These are phyloP conservation scores for Sepiola atlantica DNA, from an alignment of 2,888 invertebrate genomes.

Conservation along the genomic window DNA sequence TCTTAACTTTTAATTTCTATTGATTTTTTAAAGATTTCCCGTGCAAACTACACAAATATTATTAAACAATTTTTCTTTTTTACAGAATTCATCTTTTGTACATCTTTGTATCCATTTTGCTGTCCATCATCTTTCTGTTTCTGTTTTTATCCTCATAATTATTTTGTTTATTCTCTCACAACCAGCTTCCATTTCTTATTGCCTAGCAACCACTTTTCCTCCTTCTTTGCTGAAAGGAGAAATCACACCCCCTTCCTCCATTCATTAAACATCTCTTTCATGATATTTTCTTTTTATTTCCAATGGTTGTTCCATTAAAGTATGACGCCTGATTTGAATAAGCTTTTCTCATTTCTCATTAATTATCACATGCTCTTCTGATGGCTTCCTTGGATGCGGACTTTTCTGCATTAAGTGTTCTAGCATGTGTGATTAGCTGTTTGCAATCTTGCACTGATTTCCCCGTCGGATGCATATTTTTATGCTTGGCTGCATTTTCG, in stretches of 20 bases:
- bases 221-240: neutral
- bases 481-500: neutral
- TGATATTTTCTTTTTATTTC: neutral
- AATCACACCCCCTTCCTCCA: neutral
- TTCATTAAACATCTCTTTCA: neutral
- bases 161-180: neutral
- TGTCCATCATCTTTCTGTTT: neutral
- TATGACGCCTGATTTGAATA: neutral
- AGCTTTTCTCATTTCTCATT: neutral
- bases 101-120: neutral
- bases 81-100: neutral
- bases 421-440: too few species aligned
- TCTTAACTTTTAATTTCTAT: neutral
- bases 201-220: neutral
- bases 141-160: neutral
- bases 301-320: neutral
- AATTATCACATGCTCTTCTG: neutral
- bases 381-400: neutral
- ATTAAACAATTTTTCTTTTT: neutral
- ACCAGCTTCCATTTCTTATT: neutral
- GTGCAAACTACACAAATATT: neutral
- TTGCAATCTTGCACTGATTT: too few species aligned
- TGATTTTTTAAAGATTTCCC: neutral
- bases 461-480: neutral
- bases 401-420: neutral